Percentiles rank a stretch among this genome's conserved stretches.
phyloP scores from a whole-genome alignment of 2,797 vertebrate species.

The Miichthys miiuy region DNA sequence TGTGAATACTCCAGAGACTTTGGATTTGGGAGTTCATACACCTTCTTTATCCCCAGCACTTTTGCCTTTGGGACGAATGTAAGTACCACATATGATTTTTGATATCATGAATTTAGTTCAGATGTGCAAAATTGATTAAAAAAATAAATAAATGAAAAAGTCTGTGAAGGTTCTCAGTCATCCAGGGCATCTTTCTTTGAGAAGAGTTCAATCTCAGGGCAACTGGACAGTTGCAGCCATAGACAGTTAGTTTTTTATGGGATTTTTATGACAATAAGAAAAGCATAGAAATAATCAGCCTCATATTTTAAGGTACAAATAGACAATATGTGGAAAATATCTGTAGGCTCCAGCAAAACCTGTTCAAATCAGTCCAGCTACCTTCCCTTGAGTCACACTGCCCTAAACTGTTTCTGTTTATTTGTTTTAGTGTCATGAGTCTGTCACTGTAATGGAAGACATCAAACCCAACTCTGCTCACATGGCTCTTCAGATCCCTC shows the following conservation, averaged over 20 bases:
- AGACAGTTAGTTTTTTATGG: neutral
- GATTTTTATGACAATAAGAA: neutral
- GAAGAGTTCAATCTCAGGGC: no score
- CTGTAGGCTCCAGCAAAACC: neutral
- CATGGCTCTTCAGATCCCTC: slow-evolving; percentile 97
- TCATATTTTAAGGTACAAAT: neutral
- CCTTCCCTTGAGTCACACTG: neutral
- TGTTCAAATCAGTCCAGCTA: neutral
- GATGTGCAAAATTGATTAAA: neutral
- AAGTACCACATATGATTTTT: slow-evolving; percentile 50
- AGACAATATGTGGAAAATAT: slow-evolving; percentile 3
- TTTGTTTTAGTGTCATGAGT: slow-evolving; percentile 73
- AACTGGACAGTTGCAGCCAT: no score
- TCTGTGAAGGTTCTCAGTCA: no score
- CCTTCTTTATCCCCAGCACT: slow-evolving; percentile 82
- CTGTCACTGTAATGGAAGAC: slow-evolving; percentile 77
- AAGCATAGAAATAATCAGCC: neutral
- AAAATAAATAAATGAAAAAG: neutral
- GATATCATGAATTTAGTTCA: neutral
- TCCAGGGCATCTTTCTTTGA: no score
- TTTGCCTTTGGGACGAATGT: slow-evolving; percentile 71
- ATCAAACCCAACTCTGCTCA: slow-evolving; percentile 89
- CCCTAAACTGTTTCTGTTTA: neutral
- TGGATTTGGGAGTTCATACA: slow-evolving; percentile 89
- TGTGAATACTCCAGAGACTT: slow-evolving; percentile 79